These are phyloP conservation scores for Trididemnum nubilum DNA, from an alignment of 23 tunicate genomes.

Conservation along the genomic window DNA sequence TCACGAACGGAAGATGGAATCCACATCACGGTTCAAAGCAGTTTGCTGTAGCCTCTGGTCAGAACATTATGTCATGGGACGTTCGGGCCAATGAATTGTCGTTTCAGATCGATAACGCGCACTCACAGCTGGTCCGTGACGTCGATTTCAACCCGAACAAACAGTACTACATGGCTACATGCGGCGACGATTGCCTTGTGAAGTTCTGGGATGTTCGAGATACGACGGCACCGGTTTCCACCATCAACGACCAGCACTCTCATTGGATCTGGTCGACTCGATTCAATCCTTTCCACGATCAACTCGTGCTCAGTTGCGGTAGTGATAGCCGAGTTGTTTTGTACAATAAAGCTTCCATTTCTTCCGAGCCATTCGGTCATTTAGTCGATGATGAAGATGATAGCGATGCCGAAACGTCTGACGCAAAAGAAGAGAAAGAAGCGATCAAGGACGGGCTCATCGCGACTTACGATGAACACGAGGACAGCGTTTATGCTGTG, in stretches of 20 bases:
- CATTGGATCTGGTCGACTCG: conserved; percentile 93
- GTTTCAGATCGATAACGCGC: conserved; percentile 67
- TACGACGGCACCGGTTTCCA: conserved; percentile 49
- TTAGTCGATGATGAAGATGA: conserved; percentile 54
- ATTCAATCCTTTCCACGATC: conserved; percentile 96
- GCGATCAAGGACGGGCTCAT: conserved; percentile 70
- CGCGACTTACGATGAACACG: conserved; percentile 92
- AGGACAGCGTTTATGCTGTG: conserved; percentile 91
- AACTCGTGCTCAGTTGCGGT: conserved; percentile 83
- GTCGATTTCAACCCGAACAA: conserved; percentile 95
- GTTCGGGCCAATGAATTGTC: conserved; percentile 61
- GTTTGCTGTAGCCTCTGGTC: conserved; percentile 76
- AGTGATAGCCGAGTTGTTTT: conserved; percentile 87
- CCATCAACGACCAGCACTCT: conserved; percentile 58
- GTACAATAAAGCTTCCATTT: conserved; percentile 67
- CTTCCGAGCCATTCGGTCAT: conserved; percentile 79
- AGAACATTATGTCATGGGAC: conserved; percentile 65
- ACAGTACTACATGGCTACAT: conserved; percentile 71
- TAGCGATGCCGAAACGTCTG: conserved; percentile 13
- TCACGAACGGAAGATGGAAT: conserved; percentile 82
- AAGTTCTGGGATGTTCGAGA: conserved; percentile 87
- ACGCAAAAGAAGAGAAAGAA: conserved; percentile 16
- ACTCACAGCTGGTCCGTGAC: conserved; percentile 75
- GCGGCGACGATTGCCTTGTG: conserved; percentile 90
- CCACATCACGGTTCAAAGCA: conserved; percentile 91